These are phyloP conservation scores for Sebastes fasciatus DNA, from an alignment of 2,113 vertebrate genomes.

Conservation along the genomic window DNA sequence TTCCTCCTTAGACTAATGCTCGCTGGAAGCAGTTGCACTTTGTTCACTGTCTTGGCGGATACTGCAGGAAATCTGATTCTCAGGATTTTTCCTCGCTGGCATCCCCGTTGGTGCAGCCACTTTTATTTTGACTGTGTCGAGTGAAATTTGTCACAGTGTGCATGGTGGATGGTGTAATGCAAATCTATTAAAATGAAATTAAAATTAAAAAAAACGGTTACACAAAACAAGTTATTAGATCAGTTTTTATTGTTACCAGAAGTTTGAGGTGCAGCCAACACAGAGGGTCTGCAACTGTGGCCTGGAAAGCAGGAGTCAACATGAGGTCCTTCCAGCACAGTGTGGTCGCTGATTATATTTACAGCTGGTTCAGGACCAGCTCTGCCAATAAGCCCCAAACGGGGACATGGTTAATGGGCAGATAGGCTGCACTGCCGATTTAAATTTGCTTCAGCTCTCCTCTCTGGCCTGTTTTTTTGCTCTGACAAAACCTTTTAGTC, in stretches of 20 bases:
- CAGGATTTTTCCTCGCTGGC: slow-evolving; percentile 40
- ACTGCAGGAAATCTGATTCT: slow-evolving; percentile 53
- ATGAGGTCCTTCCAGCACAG: slow-evolving; percentile 51
- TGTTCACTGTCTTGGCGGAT: slow-evolving; percentile 54
- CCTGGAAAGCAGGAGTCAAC: slow-evolving; percentile 65
- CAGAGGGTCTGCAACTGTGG: slow-evolving; percentile 50
- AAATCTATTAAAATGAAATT: slow-evolving; percentile 18
- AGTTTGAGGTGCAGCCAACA: slow-evolving; percentile 34
- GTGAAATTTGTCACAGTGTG: slow-evolving; percentile 28
- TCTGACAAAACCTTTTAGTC: background rate
- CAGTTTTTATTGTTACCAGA: slow-evolving; percentile 32
- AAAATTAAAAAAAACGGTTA: slow-evolving; percentile 38
- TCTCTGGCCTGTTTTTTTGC: slow-evolving; percentile 2
- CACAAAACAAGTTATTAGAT: slow-evolving; percentile 56
- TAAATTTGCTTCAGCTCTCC: background rate
- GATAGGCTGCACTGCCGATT: background rate
- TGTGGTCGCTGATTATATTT: slow-evolving; percentile 73
- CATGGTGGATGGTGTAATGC: slow-evolving; percentile 31
- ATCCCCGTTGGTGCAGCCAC: slow-evolving; percentile 3
- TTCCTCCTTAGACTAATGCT: slow-evolving; percentile 20
- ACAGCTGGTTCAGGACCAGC: slow-evolving; percentile 65
- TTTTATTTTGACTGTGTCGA: slow-evolving; percentile 37
- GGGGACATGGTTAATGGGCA: slow-evolving; percentile 44
- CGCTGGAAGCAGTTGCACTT: slow-evolving; percentile 39
- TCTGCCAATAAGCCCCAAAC: slow-evolving; percentile 56